phyloP scores from a whole-genome alignment of 2,113 vertebrate species.

The Forbesichthys papilliferus region DNA sequence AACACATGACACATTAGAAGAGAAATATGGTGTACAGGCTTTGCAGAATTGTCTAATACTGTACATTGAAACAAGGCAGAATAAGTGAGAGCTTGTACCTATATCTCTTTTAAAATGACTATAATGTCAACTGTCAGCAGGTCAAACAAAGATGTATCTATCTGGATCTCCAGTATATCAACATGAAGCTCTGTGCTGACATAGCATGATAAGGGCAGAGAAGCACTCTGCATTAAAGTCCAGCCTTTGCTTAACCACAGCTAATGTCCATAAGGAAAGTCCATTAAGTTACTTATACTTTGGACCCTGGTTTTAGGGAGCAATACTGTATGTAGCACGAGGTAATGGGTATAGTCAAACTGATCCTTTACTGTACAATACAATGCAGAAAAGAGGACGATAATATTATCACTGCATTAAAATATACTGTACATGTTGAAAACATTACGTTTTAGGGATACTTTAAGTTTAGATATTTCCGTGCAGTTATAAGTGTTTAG shows the following conservation, averaged over 20 bases:
- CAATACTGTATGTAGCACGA: background rate
- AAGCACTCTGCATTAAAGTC: constrained; percentile 55
- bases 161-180: constrained; percentile 26
- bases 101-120: background rate
- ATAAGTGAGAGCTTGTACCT: background rate
- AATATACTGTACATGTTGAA: background rate
- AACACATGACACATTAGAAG: too few relatives aligned
- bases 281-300: constrained; percentile 36
- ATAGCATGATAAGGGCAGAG: constrained; percentile 26
- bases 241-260: constrained; percentile 59
- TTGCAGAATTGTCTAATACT: background rate
- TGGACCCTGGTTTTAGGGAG: constrained; percentile 22
- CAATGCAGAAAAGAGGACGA: background rate
- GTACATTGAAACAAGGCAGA: background rate
- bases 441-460: background rate
- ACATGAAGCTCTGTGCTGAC: constrained; percentile 54
- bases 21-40: too few relatives aligned
- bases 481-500: too few relatives aligned
- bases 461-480: background rate
- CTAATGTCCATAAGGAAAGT: constrained; percentile 34
- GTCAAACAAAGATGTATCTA: background rate
- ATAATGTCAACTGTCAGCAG: background rate
- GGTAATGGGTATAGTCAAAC: background rate
- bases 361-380: background rate
- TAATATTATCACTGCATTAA: too few relatives aligned